Base-by-base conservation (phyloP, 1,140 invertebrate species). In the Heliothis subflexa region DNA sequence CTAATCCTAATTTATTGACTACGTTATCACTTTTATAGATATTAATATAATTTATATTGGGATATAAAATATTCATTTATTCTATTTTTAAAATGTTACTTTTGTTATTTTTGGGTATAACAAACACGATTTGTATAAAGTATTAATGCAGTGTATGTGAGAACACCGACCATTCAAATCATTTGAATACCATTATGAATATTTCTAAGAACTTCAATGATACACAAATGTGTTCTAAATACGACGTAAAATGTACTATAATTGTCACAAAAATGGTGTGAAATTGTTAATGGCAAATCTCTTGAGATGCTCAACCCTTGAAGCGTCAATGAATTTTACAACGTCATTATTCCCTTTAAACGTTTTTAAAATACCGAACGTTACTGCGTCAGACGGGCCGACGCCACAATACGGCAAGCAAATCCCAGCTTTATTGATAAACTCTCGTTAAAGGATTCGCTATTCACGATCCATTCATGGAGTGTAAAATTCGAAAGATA, bases 401-500 rank as follows among this genome's bases (percentile, higher is more conserved):
- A 92, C 88, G 91, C 88, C 88, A 79, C 12, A 28, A 16, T 52
- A 66, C 33, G 3, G 40, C 72, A 47, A 74, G 45, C 47, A 70
- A 74, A 50, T 50, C 33, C 12, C 11, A 47, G 49, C 52, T 40
- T 13, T 45, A 54, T 62, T 21, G 13, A 16, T 28, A 59, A 59
- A 50, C 45, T 54, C 25, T 25, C 25, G 0, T 16, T 64, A 79
- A 75, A 21, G 47, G 57, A 86, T 79, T 75, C 54, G 59, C 52
- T 77, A 80, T 78, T 78, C 18, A 18, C 57, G 33, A 11, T 50
- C 11, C 33, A 72, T 54, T 70, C 54, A 86, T 89, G 75, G 84
- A 88, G 77, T 88, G 86, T 89, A 82, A 88, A 88, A 89, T 91
- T 86, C 77, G 68, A 85, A 87, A 87, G 83, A 87, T 85, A 91